A percentile compares a stretch with the other conserved stretches of the same genome.
Conservation (phyloP, 2,888 invertebrate species). For the Dexiosoma caninum region DNA sequence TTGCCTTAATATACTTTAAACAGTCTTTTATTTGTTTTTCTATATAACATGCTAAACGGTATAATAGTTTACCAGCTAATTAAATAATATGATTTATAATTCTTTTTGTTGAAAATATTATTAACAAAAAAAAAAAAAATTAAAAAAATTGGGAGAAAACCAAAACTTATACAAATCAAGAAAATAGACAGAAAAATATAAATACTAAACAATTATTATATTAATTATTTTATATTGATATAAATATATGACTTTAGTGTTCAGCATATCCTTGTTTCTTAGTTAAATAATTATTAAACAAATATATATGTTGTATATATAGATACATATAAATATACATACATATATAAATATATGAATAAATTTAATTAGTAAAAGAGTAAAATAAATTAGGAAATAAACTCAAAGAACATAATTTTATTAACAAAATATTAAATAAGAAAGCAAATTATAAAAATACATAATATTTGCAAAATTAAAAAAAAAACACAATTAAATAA, state of each 20-base stretch:
- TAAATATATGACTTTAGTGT: conserved; percentile 59
- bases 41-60: too few species aligned
- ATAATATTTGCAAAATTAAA: conserved; percentile 29
- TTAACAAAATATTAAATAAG: conserved; percentile 21
- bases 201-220: conserved; percentile 27
- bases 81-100: too few species aligned
- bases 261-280: conserved; percentile 62
- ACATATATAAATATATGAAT: neutral
- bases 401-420: conserved; percentile 29
- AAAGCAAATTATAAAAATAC: conserved; percentile 2
- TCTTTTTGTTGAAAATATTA: too few species aligned
- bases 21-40: too few species aligned
- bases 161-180: neutral
- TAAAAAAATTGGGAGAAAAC: too few species aligned
- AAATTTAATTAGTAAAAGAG: conserved; percentile 27
- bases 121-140: too few species aligned
- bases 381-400: conserved; percentile 10
- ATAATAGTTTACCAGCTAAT: too few species aligned
- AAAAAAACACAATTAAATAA: conserved; percentile 11
- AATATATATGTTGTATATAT: conserved; percentile 51
- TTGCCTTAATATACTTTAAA: too few species aligned
- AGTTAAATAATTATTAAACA: conserved; percentile 56
- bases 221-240: conserved; percentile 53
- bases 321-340: conserved; percentile 5
- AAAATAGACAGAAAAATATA: conserved; percentile 21